Evolutionary conservation across 2,888 invertebrate species (phyloP), one percentile per base, ranked within the genome.

Genomic region (Thymelicus sylvestris): DNA sequence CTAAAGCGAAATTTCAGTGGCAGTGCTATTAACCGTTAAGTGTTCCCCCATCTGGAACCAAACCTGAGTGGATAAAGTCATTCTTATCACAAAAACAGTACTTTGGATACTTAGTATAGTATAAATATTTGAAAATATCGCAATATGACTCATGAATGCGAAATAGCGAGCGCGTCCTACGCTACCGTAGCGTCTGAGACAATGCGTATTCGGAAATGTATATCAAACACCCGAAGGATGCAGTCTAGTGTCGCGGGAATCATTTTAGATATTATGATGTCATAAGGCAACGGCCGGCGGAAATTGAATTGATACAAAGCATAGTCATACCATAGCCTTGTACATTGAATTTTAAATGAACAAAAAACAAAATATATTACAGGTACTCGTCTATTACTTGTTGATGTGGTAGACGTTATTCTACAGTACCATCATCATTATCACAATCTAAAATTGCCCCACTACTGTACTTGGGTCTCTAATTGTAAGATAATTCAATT

Each of bases 231-330:
- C 41, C 50, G 50, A 60, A 65, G 65, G 31, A 60, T 69, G 24
- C 64, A 65, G 65, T 65, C 31, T 39, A 64, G 39, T 65, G 59
- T 70, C 60, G 41, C 15, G 64, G 31, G 69, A 64, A 55, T 41
- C 64, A 70, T 65, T 70, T 70, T 50, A 70, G 69, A 65, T 38
- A 50, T 70, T 38, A 50, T 70, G 69, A 70, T 50, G 65, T 70
- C 65, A 70, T 41, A 41, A 59, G 55, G 39, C 63, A 68, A 47
- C 47, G 52, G 64, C 64, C 69, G 24, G 41, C 69, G 65, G 64
- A 70, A 60, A 41, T 50, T n/a, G 10, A 50, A 41, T 50, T 55
- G 24, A 69, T 38, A 13, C 50, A 60, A 50, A 65, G 24, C 19
- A 24, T 8, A 24, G 7, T 52, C 15, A 24, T 39, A 31, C 31